Evolutionary conservation across 2,888 invertebrate species (phyloP).

Genomic region (Oscheius myriophilus): DNA sequence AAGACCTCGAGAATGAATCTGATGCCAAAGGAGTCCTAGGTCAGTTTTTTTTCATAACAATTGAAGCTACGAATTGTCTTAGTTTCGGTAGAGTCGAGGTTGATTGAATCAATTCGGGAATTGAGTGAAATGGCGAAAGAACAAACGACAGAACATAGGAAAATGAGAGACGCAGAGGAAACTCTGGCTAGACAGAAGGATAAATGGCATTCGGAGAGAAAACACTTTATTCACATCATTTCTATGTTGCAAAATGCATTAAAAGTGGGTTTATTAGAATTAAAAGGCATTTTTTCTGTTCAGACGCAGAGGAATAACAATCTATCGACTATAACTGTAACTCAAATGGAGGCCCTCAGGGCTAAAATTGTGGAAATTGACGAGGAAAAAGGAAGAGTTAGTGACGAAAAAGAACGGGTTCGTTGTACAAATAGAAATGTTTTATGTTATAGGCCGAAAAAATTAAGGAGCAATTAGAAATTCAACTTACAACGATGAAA

Average conservation of each 20-base stretch:
- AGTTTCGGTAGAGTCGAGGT: conserved; percentile 62
- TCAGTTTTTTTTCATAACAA: conserved; percentile 18
- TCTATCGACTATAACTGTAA: conserved; percentile 18
- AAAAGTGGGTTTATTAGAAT: conserved; percentile 3
- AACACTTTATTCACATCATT: conserved; percentile 24
- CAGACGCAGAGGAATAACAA: conserved; percentile 21
- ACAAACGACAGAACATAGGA: conserved; percentile 37
- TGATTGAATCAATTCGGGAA: conserved; percentile 62
- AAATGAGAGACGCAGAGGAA: conserved; percentile 35
- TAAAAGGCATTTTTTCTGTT: background rate
- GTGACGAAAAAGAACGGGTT: conserved; percentile 1
- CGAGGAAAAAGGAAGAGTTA: background rate
- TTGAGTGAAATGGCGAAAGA: conserved; percentile 58
- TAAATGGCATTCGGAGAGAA: conserved; percentile 29
- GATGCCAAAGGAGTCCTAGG: conserved; percentile 62
- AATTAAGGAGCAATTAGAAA: conserved; percentile 13
- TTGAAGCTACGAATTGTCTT: conserved; percentile 7
- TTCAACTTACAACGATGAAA: conserved; percentile 1
- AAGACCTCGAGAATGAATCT: conserved; percentile 62
- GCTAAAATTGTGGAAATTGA: conserved; percentile 19
- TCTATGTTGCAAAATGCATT: conserved; percentile 22
- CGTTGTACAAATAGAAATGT: too few relatives aligned
- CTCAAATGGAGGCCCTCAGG: conserved; percentile 23
- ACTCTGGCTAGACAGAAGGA: conserved; percentile 17
- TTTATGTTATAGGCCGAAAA: conserved; percentile 23